Conservation (phyloP, 2,113 vertebrate species). For the Heterotis niloticus region DNA sequence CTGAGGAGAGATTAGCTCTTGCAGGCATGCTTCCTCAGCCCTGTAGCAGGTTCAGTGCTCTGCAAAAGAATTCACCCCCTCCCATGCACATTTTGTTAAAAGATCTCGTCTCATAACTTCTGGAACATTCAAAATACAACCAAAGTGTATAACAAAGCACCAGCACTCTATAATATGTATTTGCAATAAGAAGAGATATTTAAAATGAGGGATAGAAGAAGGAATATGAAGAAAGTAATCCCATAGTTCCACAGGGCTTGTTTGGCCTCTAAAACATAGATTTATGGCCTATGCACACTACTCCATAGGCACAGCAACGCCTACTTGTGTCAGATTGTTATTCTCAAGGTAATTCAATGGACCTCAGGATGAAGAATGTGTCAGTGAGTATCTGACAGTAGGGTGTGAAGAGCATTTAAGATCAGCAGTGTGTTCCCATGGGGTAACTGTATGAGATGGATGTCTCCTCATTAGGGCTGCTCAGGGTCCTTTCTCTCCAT, state of each 20-base stretch:
- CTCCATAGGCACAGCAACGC: slow-evolving; percentile 1
- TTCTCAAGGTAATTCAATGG: slow-evolving; percentile 57
- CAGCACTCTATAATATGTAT: too few species aligned
- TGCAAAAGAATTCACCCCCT: too few species aligned
- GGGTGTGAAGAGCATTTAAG: slow-evolving; percentile 56
- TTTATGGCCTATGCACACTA: background rate
- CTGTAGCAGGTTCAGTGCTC: too few species aligned
- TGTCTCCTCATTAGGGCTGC: slow-evolving; percentile 51
- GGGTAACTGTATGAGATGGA: slow-evolving; percentile 48
- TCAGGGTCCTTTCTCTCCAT: slow-evolving; percentile 46
- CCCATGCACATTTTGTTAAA: too few species aligned
- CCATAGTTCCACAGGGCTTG: background rate
- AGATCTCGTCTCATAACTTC: too few species aligned
- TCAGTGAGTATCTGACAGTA: slow-evolving; percentile 56
- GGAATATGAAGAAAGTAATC: background rate
- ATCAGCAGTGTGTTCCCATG: slow-evolving; percentile 43
- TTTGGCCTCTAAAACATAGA: background rate
- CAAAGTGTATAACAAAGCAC: too few species aligned
- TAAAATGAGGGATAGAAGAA: too few species aligned
- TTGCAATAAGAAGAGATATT: too few species aligned
- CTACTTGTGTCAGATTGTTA: slow-evolving; percentile 50
- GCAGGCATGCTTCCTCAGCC: too few species aligned
- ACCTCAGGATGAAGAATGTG: slow-evolving; percentile 42
- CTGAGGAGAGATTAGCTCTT: too few species aligned
- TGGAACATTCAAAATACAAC: too few species aligned